Percentiles rank a stretch among this genome's conserved stretches.
Evolutionary conservation across 2,888 invertebrate genomes (phyloP).

Genomic region (Drosophila lutescens): DNA sequence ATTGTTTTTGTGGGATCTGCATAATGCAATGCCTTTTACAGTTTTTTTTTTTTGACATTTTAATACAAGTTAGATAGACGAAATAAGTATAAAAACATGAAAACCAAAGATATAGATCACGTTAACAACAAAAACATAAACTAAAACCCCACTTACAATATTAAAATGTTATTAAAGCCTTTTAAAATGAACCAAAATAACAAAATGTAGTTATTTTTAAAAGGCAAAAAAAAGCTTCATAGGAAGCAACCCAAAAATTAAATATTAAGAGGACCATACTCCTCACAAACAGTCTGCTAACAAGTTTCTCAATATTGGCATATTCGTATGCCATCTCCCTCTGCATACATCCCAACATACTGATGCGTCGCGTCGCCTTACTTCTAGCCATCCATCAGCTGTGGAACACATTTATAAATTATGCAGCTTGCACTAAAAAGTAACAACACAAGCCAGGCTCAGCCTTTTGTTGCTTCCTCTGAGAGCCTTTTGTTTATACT

Average conservation of each 20-base stretch:
- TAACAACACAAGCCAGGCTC: conserved; percentile 36
- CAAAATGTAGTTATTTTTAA: background rate
- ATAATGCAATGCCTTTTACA: background rate
- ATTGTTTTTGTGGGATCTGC: conserved; percentile 10
- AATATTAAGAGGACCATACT: background rate
- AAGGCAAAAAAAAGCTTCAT: background rate
- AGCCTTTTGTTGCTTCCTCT: conserved; percentile 32
- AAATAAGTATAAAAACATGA: too few species aligned
- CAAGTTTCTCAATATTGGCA: conserved; percentile 36
- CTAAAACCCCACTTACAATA: too few species aligned
- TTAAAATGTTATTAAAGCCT: too few species aligned
- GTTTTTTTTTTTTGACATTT: too few species aligned
- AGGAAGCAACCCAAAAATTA: background rate
- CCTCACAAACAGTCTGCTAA: conserved; percentile 10
- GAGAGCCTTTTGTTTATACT: conserved; percentile 48
- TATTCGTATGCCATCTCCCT: conserved; percentile 11
- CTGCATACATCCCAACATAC: conserved; percentile 15
- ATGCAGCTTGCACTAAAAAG: conserved; percentile 74
- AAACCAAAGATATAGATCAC: too few species aligned
- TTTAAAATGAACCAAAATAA: background rate
- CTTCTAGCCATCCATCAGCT: conserved; percentile 49
- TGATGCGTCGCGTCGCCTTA: conserved; percentile 29
- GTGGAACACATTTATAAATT: conserved; percentile 65
- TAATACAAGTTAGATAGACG: too few species aligned
- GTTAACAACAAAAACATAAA: too few species aligned